phyloP scores from a whole-genome alignment of 1,140 invertebrate species.

The Idris sp. region DNA sequence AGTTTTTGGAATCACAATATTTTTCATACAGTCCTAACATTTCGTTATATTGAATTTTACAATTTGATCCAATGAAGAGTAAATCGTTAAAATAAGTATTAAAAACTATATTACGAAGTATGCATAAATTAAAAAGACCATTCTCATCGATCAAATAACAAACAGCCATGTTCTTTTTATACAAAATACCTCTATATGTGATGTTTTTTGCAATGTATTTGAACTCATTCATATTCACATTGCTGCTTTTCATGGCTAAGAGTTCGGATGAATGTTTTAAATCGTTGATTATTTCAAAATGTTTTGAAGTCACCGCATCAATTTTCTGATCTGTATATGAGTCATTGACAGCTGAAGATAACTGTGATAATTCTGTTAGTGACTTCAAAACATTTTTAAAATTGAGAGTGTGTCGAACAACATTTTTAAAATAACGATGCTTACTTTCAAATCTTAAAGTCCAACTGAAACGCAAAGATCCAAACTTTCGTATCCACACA shows the following conservation, averaged over 20 bases:
- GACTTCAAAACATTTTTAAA: slow-evolving; percentile 34
- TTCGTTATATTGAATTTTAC: slow-evolving; percentile 35
- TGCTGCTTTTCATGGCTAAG: slow-evolving; percentile 10
- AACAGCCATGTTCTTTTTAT: slow-evolving; percentile 17
- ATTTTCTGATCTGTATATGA: slow-evolving; percentile 32
- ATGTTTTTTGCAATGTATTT: slow-evolving; percentile 21
- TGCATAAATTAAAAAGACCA: slow-evolving; percentile 19
- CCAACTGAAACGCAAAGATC: slow-evolving; percentile 35
- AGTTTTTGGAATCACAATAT: slow-evolving; percentile 2
- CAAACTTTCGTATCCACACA: slow-evolving; percentile 26
- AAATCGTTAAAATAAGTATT: slow-evolving; percentile 15
- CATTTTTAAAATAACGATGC: slow-evolving; percentile 33
- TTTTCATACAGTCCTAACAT: slow-evolving; percentile 14
- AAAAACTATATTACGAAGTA: slow-evolving; percentile 8
- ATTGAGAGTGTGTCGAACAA: slow-evolving; percentile 23
- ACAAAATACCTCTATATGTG: slow-evolving; percentile 19
- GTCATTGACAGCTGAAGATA: slow-evolving; percentile 9
- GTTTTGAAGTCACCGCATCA: slow-evolving; percentile 17
- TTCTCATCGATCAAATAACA: slow-evolving; percentile 10
- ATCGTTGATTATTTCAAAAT: slow-evolving; percentile 19
- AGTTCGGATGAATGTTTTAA: slow-evolving; percentile 13
- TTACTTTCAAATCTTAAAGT: slow-evolving; percentile 41
- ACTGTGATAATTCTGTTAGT: slow-evolving; percentile 9
- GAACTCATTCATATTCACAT: slow-evolving; percentile 13
- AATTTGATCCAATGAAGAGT: slow-evolving; percentile 22